These are phyloP conservation scores for Noctua comes DNA, from an alignment of 2,888 invertebrate genomes.

Conservation along the genomic window DNA sequence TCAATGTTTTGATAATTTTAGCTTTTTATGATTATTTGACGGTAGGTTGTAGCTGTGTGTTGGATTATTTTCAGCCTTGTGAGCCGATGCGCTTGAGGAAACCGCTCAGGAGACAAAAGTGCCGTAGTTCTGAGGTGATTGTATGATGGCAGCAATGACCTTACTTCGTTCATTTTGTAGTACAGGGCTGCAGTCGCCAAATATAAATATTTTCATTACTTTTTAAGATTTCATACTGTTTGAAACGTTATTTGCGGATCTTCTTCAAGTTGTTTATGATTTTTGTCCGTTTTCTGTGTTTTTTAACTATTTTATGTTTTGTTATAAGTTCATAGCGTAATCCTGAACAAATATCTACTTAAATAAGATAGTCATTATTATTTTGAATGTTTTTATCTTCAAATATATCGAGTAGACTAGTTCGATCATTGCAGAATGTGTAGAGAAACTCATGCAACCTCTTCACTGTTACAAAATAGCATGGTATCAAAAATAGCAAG, in stretches of 20 bases:
- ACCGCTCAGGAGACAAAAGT: constrained; percentile 87
- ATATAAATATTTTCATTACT: constrained; percentile 16
- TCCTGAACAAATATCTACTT: constrained; percentile 5
- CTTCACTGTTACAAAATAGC: constrained; percentile 38
- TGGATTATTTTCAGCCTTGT: constrained; percentile 84
- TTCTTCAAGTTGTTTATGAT: constrained; percentile 19
- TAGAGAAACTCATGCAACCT: constrained; percentile 50
- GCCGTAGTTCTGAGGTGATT: constrained; percentile 89
- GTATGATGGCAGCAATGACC: constrained; percentile 64
- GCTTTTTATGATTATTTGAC: constrained; percentile 72
- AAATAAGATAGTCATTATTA: constrained; percentile 3
- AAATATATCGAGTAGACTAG: constrained; percentile 41
- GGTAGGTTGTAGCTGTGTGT: constrained; percentile 72
- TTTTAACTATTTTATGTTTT: constrained; percentile 6
- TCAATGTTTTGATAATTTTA: constrained; percentile 63
- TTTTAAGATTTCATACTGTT: constrained; percentile 22
- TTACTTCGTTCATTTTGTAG: constrained; percentile 44
- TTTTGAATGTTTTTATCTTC: constrained; percentile 21
- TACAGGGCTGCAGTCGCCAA: constrained; percentile 37
- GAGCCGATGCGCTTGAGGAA: constrained; percentile 84
- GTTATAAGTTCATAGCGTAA: constrained; percentile 3
- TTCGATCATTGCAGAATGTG: constrained; percentile 49
- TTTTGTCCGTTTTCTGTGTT: constrained; percentile 10
- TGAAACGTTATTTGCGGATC: constrained; percentile 33
- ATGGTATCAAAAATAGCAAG: constrained; percentile 49